Evolutionary conservation across 2,113 vertebrate species (phyloP).

Genomic region (Zosterops hypoxanthus): DNA sequence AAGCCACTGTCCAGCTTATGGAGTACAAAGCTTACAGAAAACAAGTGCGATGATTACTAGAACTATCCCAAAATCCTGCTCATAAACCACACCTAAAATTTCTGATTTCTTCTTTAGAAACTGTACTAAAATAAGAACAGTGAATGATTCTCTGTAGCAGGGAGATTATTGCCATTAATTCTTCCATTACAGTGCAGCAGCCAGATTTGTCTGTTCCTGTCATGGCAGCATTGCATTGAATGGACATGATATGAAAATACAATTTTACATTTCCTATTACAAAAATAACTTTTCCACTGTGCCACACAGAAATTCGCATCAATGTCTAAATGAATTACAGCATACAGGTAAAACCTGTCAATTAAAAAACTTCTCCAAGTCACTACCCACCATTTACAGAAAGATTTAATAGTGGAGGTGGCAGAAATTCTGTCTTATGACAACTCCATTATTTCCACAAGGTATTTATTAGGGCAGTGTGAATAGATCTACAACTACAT

Average conservation of each 20-base stretch:
- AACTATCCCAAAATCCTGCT: not conserved
- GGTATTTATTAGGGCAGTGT: not conserved
- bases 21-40: not conserved
- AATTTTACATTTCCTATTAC: not conserved
- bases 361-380: not conserved
- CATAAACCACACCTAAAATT: not conserved
- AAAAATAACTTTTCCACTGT: not conserved
- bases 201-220: not conserved
- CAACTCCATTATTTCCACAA: not conserved
- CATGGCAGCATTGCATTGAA: not conserved
- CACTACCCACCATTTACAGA: not conserved
- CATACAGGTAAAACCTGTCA: not conserved
- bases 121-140: not conserved
- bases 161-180: not conserved
- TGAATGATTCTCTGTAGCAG: not conserved
- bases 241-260: not conserved
- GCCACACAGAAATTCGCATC: not conserved
- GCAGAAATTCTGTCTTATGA: not conserved
- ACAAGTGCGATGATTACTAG: not conserved
- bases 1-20: not conserved
- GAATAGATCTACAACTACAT: not conserved
- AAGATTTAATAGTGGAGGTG: not conserved
- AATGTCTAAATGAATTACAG: not conserved
- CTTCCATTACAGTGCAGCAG: not conserved
- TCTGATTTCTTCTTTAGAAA: not conserved